These are phyloP conservation scores for Nomada fucata DNA, from an alignment of 2,888 invertebrate genomes.

Conservation along the genomic window DNA sequence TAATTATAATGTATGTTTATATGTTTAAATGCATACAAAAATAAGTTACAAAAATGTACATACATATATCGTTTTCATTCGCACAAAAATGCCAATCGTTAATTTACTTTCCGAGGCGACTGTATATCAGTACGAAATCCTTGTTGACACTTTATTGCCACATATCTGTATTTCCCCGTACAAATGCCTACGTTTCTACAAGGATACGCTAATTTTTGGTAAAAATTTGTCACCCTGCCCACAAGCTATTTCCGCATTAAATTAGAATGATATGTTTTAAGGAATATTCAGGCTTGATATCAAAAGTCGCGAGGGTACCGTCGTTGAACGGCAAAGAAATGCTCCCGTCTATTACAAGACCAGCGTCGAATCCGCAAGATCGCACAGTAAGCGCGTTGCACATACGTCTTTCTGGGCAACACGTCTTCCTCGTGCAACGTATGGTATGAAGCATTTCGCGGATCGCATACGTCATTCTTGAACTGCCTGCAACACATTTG, in stretches of 20 bases:
- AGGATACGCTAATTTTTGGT: too few relatives aligned
- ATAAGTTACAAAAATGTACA: too few relatives aligned
- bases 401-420: slow-evolving; percentile 89
- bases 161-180: not conserved
- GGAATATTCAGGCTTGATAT: slow-evolving; percentile 93
- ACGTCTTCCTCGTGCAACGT: slow-evolving; percentile 91
- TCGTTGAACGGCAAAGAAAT: slow-evolving; percentile 96
- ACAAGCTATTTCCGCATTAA: not conserved
- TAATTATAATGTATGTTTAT: too few relatives aligned
- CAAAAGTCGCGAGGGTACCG: slow-evolving; percentile 92
- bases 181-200: not conserved
- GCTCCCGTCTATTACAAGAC: slow-evolving; percentile 96
- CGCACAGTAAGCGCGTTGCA: slow-evolving; percentile 90
- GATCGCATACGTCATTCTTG: slow-evolving; percentile 93
- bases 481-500: slow-evolving; percentile 86
- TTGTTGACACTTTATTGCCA: too few relatives aligned
- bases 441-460: slow-evolving; percentile 95
- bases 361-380: slow-evolving; percentile 94
- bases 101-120: too few relatives aligned
- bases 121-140: too few relatives aligned
- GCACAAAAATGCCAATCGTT: too few relatives aligned
- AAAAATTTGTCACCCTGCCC: not conserved
- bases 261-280: slow-evolving; percentile 88
- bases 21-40: too few relatives aligned
- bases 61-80: too few relatives aligned